A percentile compares a stretch with the other conserved stretches of the same genome.
Conservation (phyloP, 64 coral and sea anemone genomes). For the Platygyra sinensis region DNA sequence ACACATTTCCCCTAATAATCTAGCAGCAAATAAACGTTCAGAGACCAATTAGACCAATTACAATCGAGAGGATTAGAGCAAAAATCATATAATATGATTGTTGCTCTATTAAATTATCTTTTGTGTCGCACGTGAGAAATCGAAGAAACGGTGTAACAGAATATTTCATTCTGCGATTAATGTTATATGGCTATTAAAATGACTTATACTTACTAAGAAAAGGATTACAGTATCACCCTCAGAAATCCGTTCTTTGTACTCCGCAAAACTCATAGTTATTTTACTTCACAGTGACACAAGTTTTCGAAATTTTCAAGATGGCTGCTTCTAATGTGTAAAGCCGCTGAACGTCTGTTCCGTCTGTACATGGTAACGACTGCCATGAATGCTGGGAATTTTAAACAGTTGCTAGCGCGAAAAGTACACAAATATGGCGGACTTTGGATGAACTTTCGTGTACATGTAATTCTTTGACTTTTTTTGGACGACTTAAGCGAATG, state of each 20-base stretch:
- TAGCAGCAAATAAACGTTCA: too few relatives aligned
- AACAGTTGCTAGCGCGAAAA: conserved; percentile 95
- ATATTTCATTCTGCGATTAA: too few relatives aligned
- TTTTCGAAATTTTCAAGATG: conserved; percentile 23
- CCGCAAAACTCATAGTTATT: conserved; percentile 77
- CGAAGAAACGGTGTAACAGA: too few relatives aligned
- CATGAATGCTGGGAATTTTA: conserved; percentile 74
- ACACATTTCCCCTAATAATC: too few relatives aligned
- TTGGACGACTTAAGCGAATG: neutral
- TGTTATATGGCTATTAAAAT: neutral
- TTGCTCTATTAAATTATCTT: too few relatives aligned
- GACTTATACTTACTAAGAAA: conserved; percentile 68
- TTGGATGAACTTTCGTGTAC: too few relatives aligned
- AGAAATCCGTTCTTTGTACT: conserved; percentile 81
- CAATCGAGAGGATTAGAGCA: neutral
- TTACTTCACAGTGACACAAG: neutral
- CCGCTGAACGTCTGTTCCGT: conserved; percentile 70
- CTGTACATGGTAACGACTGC: conserved; percentile 71
- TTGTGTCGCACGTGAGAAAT: too few relatives aligned
- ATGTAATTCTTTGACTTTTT: neutral
- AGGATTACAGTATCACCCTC: conserved; percentile 94
- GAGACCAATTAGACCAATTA: too few relatives aligned
- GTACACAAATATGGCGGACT: conserved; percentile 86
- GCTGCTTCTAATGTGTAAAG: neutral
- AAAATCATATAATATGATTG: too few relatives aligned